Percentiles rank a stretch among this genome's conserved stretches.
Evolutionary conservation across 1,140 invertebrate genomes (phyloP).

Genomic region (Monomorium pharaonis): DNA sequence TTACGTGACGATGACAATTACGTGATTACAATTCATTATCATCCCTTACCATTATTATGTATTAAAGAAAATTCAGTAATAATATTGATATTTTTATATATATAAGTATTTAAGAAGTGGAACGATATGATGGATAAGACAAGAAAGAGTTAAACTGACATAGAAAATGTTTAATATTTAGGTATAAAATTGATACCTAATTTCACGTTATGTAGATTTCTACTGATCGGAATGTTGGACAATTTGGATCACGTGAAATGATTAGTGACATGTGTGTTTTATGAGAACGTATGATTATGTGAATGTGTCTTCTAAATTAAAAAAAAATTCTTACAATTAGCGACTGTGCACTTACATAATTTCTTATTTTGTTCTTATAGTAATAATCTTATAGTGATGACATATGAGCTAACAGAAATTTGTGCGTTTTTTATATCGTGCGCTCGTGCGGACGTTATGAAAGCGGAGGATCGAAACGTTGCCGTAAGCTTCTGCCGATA

Average conservation of each 20-base stretch:
- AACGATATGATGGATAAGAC: neutral
- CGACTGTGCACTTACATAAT: conserved; percentile 1
- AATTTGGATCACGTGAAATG: conserved; percentile 2
- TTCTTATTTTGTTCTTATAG: neutral
- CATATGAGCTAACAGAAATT: conserved; percentile 25
- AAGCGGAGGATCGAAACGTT: neutral
- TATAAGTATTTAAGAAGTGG: neutral
- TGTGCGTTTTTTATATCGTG: conserved; percentile 47
- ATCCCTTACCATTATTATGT: conserved; percentile 53
- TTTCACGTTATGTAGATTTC: neutral
- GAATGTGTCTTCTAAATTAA: neutral
- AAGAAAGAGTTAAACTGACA: neutral
- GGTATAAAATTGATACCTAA: neutral
- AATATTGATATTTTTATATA: conserved; percentile 42
- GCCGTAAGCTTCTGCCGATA: neutral
- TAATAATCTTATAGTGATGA: neutral
- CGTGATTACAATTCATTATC: conserved; percentile 53
- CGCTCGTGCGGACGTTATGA: neutral
- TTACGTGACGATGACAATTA: conserved; percentile 61
- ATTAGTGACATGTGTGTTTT: neutral
- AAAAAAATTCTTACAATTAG: conserved; percentile 4
- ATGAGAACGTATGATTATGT: neutral
- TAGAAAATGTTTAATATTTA: neutral
- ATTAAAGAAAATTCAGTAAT: conserved; percentile 6
- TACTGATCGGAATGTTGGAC: conserved; percentile 39